phyloP scores from a whole-genome alignment of 1,140 invertebrate genomes.

The Thrips palmi region DNA sequence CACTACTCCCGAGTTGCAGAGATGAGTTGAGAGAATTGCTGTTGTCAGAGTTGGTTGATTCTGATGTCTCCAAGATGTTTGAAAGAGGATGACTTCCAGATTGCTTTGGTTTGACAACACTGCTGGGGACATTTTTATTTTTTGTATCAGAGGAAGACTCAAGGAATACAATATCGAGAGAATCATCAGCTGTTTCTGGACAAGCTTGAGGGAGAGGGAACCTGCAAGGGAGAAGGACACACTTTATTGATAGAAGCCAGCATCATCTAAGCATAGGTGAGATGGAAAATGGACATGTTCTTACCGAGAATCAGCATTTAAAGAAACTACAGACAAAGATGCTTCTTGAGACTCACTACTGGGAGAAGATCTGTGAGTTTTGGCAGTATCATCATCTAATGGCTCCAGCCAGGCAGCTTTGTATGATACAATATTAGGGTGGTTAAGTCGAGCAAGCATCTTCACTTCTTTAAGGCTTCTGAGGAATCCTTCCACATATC shows the following conservation, averaged over 20 bases:
- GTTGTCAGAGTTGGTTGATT: too few species aligned
- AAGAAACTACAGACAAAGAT: constrained; percentile 5
- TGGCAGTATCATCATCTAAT: constrained; percentile 14
- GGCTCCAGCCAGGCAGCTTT: constrained; percentile 68
- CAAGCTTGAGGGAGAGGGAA: neutral
- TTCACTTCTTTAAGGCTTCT: constrained; percentile 55
- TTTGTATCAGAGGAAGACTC: neutral
- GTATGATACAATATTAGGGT: constrained; percentile 66
- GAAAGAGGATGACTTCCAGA: too few species aligned
- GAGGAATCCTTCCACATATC: constrained; percentile 28
- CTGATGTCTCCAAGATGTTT: too few species aligned
- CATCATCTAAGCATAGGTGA: neutral
- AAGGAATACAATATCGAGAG: constrained; percentile 8
- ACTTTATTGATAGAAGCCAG: too few species aligned
- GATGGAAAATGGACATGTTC: too few species aligned
- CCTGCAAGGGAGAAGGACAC: too few species aligned
- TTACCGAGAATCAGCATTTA: constrained; percentile 7
- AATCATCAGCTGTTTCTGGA: constrained; percentile 6
- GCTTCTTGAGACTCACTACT: constrained; percentile 1
- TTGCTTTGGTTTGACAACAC: too few species aligned
- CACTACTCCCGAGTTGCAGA: too few species aligned
- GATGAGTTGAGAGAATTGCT: too few species aligned
- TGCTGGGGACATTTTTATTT: too few species aligned
- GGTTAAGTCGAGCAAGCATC: constrained; percentile 55
- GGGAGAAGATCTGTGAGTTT: neutral